Evolutionary conservation across 1,140 invertebrate species (phyloP), one percentile per base, ranked within the genome.

Genomic region (Glomeris maerens): DNA sequence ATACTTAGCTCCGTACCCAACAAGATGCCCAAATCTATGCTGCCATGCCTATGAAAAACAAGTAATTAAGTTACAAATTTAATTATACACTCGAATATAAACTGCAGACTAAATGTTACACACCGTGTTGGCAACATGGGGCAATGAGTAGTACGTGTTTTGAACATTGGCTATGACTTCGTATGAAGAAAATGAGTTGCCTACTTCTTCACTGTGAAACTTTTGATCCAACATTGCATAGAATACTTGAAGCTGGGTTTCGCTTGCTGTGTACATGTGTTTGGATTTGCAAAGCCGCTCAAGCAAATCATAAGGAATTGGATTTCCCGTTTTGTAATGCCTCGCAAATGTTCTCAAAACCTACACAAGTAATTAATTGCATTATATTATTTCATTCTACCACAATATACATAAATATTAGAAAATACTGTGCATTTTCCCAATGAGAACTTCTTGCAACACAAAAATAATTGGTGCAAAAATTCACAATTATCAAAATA

Each of bases 1-100:
- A 70, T 98, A 98, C 68, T 95, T 96, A 0, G 91, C 92, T 27
- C 94, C 95, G 67, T 99, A 98, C 2, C 92, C 91, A 3, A 97
- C 86, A 27, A 98, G 69, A 70, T 99, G 95, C 50, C 89, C 84
- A 72, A 98, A 98, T 44, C 93, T 74, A 52, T 94, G 74, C 63
- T 98, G 93, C 88, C 90, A 97, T 10, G 93, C 90, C 77, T 81
- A n/a, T n/a, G n/a, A 59, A 22, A 67, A 65, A 58, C 7, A 49
- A 42, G 10, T 23, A 10, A 0, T 25, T 36, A 25, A 17, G 17
- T 45, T 13, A 50, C 23, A 39, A 47, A 36, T 31, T 2, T 13
- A 3, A 27, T 38, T 17, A 10, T 49, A 7, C 13, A 27, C 10
- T 14, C 13, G 13, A 21, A 10, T 49, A 17, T 13, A 7, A 10